A percentile compares a stretch with the other conserved stretches of the same genome.
phyloP scores from a whole-genome alignment of 2,797 vertebrate genomes.

The Esox masquinongy region DNA sequence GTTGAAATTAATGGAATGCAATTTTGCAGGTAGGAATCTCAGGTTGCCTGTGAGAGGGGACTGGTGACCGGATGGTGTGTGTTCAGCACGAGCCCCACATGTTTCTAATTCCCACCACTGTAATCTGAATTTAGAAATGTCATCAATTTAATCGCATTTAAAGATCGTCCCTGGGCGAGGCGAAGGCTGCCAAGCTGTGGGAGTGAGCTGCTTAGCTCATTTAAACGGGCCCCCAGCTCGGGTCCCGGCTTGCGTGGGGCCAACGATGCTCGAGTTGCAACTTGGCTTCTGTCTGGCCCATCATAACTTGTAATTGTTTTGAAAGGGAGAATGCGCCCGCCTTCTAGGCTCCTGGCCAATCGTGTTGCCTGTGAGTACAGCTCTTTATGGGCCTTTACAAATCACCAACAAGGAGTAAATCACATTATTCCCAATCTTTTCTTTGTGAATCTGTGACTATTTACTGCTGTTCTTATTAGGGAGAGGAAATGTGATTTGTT shows the following conservation, averaged over 20 bases:
- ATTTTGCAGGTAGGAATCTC: background rate
- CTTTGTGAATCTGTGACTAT: background rate
- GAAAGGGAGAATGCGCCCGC: background rate
- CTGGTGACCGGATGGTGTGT: background rate
- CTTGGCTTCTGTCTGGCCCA: slow-evolving; percentile 21
- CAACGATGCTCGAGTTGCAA: slow-evolving; percentile 15
- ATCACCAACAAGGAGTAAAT: background rate
- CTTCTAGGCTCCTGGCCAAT: background rate
- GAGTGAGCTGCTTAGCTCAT: slow-evolving; percentile 28
- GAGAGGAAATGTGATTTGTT: background rate
- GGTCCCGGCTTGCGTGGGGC: slow-evolving; percentile 6
- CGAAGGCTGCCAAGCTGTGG: slow-evolving; percentile 23
- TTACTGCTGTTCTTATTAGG: background rate
- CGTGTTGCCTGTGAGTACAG: background rate
- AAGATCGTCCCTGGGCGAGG: slow-evolving; percentile 3
- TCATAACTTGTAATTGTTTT: slow-evolving; percentile 19
- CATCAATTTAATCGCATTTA: background rate
- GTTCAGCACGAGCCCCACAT: background rate
- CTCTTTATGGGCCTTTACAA: background rate
- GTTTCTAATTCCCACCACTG: background rate
- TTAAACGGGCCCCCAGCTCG: slow-evolving; percentile 11
- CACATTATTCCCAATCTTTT: background rate
- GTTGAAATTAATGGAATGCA: background rate
- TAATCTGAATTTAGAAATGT: background rate
- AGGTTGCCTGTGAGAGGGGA: background rate